Conservation (phyloP, 23 tunicate genomes). For the Clavelina lepadiformis region DNA sequence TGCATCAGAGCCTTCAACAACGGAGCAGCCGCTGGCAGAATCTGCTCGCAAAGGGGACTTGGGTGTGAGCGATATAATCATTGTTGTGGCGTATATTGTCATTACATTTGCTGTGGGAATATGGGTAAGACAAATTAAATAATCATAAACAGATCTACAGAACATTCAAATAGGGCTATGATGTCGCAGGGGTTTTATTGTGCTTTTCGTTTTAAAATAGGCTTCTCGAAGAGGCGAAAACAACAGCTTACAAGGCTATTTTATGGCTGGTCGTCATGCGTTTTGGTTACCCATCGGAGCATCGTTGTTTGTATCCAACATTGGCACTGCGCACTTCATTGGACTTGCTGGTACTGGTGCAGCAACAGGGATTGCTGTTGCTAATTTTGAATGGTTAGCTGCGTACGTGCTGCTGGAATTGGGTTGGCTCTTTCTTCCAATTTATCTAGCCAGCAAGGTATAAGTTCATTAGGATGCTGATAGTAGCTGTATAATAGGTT, state of each 20-base stretch:
- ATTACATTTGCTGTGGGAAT: constrained; percentile 39
- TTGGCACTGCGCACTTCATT: constrained; percentile 66
- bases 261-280: constrained; percentile 52
- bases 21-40: too few species aligned
- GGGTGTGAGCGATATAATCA: constrained; percentile 26
- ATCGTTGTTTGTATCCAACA: constrained; percentile 61
- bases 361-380: constrained; percentile 56
- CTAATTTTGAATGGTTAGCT: constrained; percentile 61
- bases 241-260: constrained; percentile 41
- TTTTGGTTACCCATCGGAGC: constrained; percentile 64
- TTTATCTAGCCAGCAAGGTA: constrained; percentile 46
- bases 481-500: too few species aligned
- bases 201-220: constrained; percentile 7
- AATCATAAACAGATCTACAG: too few species aligned
- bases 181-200: neutral
- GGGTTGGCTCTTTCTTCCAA: constrained; percentile 63
- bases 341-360: constrained; percentile 76
- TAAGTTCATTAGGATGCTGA: too few species aligned
- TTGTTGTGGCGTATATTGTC: constrained; percentile 34
- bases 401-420: constrained; percentile 24
- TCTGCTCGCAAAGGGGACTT: too few species aligned
- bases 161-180: too few species aligned
- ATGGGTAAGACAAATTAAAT: constrained; percentile 42
- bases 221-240: constrained; percentile 30
- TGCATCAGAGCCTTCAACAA: too few species aligned